Evolutionary conservation across 1,140 invertebrate genomes (phyloP).

Genomic region (Heliothis subflexa): DNA sequence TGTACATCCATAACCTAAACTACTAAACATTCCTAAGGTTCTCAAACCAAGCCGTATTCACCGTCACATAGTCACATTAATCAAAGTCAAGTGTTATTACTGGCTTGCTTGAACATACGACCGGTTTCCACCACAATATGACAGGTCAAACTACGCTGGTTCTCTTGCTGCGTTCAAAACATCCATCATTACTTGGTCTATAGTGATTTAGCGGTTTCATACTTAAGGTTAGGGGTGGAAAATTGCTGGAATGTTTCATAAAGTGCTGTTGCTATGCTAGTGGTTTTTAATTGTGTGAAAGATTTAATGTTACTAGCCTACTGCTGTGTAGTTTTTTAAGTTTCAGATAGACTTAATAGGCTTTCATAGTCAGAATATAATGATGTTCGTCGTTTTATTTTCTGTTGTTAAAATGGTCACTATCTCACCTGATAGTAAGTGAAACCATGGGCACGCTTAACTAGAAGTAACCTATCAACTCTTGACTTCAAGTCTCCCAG

Average conservation of each 20-base stretch:
- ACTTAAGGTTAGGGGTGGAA: conserved; percentile 7
- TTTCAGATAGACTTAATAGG: too few species aligned
- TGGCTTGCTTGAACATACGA: conserved; percentile 14
- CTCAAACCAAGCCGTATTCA: background rate
- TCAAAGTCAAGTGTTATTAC: conserved; percentile 42
- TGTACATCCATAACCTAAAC: background rate
- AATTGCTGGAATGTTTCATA: background rate
- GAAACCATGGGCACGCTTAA: too few species aligned
- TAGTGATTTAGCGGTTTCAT: conserved; percentile 13
- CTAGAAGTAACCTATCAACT: too few species aligned
- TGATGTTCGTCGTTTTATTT: too few species aligned
- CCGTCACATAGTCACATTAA: conserved; percentile 28
- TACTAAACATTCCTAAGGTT: background rate
- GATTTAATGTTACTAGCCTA: too few species aligned
- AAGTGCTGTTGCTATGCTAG: background rate
- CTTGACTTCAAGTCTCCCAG: too few species aligned
- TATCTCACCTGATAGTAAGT: too few species aligned
- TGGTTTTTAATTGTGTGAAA: too few species aligned
- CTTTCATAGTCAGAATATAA: too few species aligned
- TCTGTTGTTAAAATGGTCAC: too few species aligned
- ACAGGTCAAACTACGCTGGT: background rate
- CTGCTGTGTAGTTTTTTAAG: too few species aligned
- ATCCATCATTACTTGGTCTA: conserved; percentile 12
- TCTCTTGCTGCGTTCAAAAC: background rate
- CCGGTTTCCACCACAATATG: conserved; percentile 7